Evolutionary conservation across 2,797 vertebrate species (phyloP), one percentile per base, ranked within the genome.

Genomic region (Pangasius mekongensis): DNA sequence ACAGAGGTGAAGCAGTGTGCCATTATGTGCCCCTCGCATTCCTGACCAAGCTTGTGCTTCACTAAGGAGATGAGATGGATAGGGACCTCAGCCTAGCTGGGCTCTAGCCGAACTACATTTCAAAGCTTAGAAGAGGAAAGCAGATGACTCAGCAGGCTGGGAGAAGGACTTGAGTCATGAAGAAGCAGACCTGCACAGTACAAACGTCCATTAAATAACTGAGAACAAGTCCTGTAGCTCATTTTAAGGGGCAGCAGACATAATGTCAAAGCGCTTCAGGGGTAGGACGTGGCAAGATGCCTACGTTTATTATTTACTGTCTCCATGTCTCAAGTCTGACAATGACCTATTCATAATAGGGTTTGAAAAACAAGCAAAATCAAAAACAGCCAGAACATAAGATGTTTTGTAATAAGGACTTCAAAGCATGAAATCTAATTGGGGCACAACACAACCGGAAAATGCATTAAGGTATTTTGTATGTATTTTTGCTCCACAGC

Each of bases 1-100:
- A 84, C 91, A 90, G 89, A 94, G 89, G 93, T 92, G 87, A 92
- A 92, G 92, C 91, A 91, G 91, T 62, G 71, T 69, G 83, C 92
- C 91, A 93, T 96, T 96, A 95, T 96, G 94, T 92, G 81, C 89
- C 18, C 43, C 18, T 83, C 92, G 90, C 95, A 96, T 96, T 97
- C 96, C 94, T 93, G 71, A 73, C 90, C 83, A 88, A 91, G 93
- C 88, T 89, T 80, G 90, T 87, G 87, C 81, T 92, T 95, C 95
- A 94, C 95, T 96, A 92, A 91, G 95, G 95, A 94, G 92, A 97
- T 94, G 54, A 86, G 88, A 89, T 92, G 87, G 67, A 85, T 66
- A 74, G 82, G 49, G 73, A 93, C 90, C 93, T 91, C 89, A 83
- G 85, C 89, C 90, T 89, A 22, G 84, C 90, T 71, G 91, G 91